These are phyloP conservation scores for Hexactinellida sp. DNA, from an alignment of 37 sponge, comb jelly and placozoan species.

Conservation along the genomic window DNA sequence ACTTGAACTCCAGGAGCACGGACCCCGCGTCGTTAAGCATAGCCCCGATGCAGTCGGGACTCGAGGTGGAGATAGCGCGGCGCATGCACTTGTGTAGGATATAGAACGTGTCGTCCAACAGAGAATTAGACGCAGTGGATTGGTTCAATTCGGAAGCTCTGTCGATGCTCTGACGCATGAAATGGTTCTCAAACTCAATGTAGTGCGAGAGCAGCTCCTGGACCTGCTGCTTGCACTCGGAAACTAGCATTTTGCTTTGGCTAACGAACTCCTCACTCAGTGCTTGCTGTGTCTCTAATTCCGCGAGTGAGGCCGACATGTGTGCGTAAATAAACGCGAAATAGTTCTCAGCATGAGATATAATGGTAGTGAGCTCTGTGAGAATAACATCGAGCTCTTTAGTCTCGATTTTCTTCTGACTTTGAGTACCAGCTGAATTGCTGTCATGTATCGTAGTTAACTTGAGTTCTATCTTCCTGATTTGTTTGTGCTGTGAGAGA, in stretches of 20 bases:
- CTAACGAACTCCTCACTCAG: neutral
- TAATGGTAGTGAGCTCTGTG: neutral
- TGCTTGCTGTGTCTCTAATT: neutral
- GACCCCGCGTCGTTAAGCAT: neutral
- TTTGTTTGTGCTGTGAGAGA: neutral
- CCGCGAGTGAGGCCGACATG: neutral
- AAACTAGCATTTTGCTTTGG: neutral
- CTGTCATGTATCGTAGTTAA: neutral
- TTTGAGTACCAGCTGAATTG: neutral
- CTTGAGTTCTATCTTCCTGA: neutral
- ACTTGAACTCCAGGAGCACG: neutral
- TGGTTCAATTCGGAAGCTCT: neutral
- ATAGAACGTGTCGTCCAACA: neutral
- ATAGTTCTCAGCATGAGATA: neutral
- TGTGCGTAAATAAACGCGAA: neutral
- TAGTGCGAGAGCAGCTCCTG: neutral
- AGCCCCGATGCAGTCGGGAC: neutral
- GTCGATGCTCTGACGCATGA: neutral
- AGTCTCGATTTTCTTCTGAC: neutral
- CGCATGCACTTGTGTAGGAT: neutral
- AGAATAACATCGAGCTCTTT: neutral
- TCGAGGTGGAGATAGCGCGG: neutral
- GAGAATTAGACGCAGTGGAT: neutral
- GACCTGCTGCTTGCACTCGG: neutral
- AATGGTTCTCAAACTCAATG: neutral